Conservation (phyloP, 2,113 vertebrate genomes). For the Hemichromis elongatus region DNA sequence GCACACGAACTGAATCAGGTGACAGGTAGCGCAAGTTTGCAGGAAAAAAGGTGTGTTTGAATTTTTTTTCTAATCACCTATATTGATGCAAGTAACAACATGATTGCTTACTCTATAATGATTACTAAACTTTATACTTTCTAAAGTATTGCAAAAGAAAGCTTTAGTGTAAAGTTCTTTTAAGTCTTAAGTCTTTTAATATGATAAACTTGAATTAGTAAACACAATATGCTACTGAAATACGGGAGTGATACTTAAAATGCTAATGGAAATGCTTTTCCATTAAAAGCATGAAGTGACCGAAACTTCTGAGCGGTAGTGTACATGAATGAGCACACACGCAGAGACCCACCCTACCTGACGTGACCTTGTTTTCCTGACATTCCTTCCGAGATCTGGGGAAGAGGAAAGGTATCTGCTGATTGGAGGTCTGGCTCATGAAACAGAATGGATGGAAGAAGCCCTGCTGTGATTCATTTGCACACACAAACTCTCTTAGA, state of each 20-base stretch:
- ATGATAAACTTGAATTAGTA: neutral
- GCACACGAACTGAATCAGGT: rapidly evolving
- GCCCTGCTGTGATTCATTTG: constrained; percentile 29
- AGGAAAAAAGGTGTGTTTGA: neutral
- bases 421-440: neutral
- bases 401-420: constrained; percentile 44
- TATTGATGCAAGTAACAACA: neutral
- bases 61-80: neutral
- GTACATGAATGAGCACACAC: neutral
- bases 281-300: neutral
- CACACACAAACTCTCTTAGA: constrained; percentile 3
- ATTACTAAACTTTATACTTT: neutral
- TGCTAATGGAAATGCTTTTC: neutral
- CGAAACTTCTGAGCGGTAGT: neutral
- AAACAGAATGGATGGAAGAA: constrained; percentile 28
- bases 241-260: neutral
- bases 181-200: rapidly evolving
- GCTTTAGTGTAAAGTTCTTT: neutral
- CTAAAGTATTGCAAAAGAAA: neutral
- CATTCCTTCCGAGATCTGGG: constrained; percentile 26
- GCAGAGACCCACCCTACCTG: neutral
- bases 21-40: neutral
- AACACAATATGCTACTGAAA: neutral
- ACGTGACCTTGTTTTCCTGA: constrained; percentile 23
- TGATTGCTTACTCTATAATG: neutral